Evolutionary conservation across 2,888 invertebrate genomes (phyloP).

Genomic region (Nymphalis polychloros): DNA sequence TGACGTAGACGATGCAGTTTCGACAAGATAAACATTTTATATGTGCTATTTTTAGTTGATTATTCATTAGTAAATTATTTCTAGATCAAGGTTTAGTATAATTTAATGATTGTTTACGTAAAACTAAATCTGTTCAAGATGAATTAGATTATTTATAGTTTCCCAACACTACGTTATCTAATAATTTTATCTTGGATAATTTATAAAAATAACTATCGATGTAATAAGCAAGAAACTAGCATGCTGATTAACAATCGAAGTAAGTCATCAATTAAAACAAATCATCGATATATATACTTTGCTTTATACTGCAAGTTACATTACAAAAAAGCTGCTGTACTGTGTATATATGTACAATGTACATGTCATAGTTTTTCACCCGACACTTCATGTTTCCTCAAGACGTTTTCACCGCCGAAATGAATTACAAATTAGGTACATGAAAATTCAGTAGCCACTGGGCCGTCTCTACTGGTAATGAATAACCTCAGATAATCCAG

Average conservation of each 20-base stretch:
- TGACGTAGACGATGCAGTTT: slow-evolving; percentile 4
- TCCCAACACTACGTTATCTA: slow-evolving; percentile 18
- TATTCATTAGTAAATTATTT: slow-evolving; percentile 44
- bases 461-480: slow-evolving; percentile 10
- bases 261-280: neutral
- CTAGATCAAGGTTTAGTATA: slow-evolving; percentile 45
- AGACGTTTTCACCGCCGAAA: too few species aligned
- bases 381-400: too few species aligned
- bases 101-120: slow-evolving; percentile 45
- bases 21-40: slow-evolving; percentile 17
- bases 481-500: slow-evolving; percentile 41
- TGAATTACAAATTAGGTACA: too few species aligned
- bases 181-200: slow-evolving; percentile 10
- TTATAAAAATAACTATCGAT: slow-evolving; percentile 14
- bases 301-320: too few species aligned
- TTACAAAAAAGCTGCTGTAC: too few species aligned
- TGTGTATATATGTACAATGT: too few species aligned
- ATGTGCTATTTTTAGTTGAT: slow-evolving; percentile 28
- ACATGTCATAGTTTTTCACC: too few species aligned
- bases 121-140: slow-evolving; percentile 41
- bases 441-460: too few species aligned
- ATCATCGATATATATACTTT: too few species aligned
- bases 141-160: slow-evolving; percentile 41
- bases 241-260: neutral
- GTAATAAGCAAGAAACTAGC: neutral